phyloP scores from a whole-genome alignment of 2,113 vertebrate species.

The Myxocyprinus asiaticus region DNA sequence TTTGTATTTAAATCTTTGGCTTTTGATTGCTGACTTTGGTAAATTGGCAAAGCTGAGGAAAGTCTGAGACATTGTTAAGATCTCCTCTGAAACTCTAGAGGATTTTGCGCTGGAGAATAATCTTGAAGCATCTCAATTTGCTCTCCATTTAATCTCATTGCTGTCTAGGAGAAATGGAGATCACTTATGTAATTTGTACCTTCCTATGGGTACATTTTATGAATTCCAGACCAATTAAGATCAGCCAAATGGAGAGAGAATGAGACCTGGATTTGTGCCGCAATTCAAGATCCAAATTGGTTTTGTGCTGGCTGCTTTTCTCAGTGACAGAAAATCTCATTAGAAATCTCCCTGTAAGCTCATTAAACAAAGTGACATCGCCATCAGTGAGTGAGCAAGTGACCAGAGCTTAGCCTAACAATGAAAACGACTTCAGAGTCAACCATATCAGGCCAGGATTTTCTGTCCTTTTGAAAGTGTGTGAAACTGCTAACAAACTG shows the following conservation, averaged over 20 bases:
- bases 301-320: background rate
- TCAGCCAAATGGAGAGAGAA: background rate
- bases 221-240: background rate
- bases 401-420: background rate
- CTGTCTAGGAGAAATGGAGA: background rate
- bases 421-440: too few species aligned
- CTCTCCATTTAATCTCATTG: background rate
- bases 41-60: too few species aligned
- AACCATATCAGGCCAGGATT: too few species aligned
- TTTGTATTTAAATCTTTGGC: too few species aligned
- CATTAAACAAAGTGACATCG: conserved; percentile 10
- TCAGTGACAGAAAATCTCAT: background rate
- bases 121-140: background rate
- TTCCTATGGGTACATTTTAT: background rate
- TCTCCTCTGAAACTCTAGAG: background rate
- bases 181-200: background rate
- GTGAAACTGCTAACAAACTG: background rate
- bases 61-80: background rate
- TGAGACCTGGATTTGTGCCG: background rate
- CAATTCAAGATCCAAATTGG: conserved; percentile 20
- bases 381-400: conserved; percentile 24
- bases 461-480: too few species aligned
- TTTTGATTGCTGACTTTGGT: too few species aligned
- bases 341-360: conserved; percentile 31
- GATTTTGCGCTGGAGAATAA: background rate